Base-by-base conservation (phyloP, 2,888 invertebrate genomes). In the Melanostoma scalare region DNA sequence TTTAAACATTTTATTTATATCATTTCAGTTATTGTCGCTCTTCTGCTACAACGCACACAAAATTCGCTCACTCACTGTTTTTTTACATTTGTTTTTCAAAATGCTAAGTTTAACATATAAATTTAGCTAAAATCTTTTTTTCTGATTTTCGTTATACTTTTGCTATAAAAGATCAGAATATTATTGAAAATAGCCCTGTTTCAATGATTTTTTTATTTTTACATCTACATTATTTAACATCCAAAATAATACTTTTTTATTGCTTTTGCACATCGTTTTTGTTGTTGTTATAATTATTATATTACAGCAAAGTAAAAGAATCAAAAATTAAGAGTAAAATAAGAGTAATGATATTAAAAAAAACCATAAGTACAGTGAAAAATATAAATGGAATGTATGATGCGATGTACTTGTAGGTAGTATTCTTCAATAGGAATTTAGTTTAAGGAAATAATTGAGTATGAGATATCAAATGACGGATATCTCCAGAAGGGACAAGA, bases 1-100 rank as follows among this genome's bases (percentile, higher is more conserved):
- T 78, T 82, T 63, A 77, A 78, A 69, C 82, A 82, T 84, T 84
- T 84, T 84, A 84, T 84, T 79, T 78, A 69, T 84, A 67, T 78
- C 78, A 84, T 84, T 74, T 84, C 74, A 84, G 58, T 79, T 79
- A 78, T 61, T 65, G 67, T 63, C 72, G 9, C 61, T 53, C 71
- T 71, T 74, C 79, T 53, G 61, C 67, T 79, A 75, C 71, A 67
- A 61, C 50, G 67, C 50, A 65, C 74, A 84, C 60, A 84, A 84
- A 84, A 84, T 84, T 79, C 84, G 84, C 52, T 65, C 84, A 79
- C 84, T 84, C 84, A 71, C 84, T 73, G 65, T 55, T 58, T 35
- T 65, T 52, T 40, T 65, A 20, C 20, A n/a, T 33, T 36, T 60
- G 38, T 33, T 58, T 40, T 35, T 52, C 20, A 20, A 20, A 20